Evolutionary conservation across 2,888 invertebrate genomes (phyloP).

Genomic region (Hoplodrina ambigua): DNA sequence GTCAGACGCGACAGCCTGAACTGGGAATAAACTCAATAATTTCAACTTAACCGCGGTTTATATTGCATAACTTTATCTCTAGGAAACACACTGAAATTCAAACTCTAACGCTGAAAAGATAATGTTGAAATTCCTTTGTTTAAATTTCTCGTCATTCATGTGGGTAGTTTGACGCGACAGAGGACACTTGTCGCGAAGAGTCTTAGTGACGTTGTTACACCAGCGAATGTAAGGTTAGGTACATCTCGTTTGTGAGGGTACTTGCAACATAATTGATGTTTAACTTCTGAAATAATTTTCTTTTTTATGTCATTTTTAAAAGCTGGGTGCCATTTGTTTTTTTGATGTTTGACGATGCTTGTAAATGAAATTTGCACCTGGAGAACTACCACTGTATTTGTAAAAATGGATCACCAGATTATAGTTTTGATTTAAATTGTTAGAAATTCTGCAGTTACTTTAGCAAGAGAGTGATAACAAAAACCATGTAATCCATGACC

Average conservation of each 20-base stretch:
- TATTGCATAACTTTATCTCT: constrained; percentile 40
- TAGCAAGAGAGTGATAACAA: too few species aligned
- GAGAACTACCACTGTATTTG: background rate
- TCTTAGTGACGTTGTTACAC: constrained; percentile 58
- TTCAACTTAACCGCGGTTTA: constrained; percentile 49
- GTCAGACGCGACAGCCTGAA: constrained; percentile 25
- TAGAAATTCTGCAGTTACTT: too few species aligned
- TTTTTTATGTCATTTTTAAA: constrained; percentile 22
- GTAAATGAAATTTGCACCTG: background rate
- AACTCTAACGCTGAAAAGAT: background rate
- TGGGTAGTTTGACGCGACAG: constrained; percentile 41
- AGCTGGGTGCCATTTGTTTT: constrained; percentile 13
- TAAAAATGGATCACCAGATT: background rate
- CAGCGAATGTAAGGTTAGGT: constrained; percentile 49
- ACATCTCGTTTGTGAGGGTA: constrained; percentile 51
- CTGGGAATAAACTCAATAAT: constrained; percentile 56
- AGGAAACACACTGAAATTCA: background rate
- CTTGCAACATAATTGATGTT: constrained; percentile 55
- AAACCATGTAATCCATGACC: too few species aligned
- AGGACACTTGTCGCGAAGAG: constrained; percentile 45
- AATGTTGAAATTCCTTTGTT: constrained; percentile 29
- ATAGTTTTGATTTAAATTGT: too few species aligned
- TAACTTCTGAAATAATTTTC: constrained; percentile 23
- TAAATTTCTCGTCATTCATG: constrained; percentile 14
- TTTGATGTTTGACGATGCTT: background rate